These are phyloP conservation scores for Alentia gelatinosa DNA, from an alignment of 2,888 invertebrate genomes.

Conservation along the genomic window DNA sequence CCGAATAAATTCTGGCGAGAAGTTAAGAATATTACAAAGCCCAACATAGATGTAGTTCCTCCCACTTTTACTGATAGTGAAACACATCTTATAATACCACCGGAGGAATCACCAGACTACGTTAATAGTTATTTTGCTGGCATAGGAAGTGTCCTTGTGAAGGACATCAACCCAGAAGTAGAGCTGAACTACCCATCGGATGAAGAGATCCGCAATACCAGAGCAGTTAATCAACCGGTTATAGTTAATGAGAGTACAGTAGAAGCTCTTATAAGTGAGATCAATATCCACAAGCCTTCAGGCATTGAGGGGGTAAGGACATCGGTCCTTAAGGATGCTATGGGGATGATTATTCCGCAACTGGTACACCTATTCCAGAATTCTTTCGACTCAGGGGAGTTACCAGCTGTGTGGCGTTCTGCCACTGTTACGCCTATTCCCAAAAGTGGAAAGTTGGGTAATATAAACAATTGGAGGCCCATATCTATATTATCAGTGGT, in stretches of 20 bases:
- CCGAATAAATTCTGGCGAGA: too few relatives aligned
- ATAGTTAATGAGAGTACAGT: not conserved
- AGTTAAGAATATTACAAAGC: too few relatives aligned
- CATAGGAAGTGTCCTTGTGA: not conserved
- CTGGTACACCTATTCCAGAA: not conserved
- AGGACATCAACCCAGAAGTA: not conserved
- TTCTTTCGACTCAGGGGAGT: not conserved
- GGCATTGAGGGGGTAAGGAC: not conserved
- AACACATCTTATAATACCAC: not conserved
- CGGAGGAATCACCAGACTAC: not conserved
- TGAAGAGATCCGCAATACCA: not conserved
- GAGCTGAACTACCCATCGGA: not conserved
- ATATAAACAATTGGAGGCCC: not conserved
- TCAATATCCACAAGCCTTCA: not conserved
- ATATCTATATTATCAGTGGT: not conserved
- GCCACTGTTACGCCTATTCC: not conserved
- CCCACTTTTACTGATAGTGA: not conserved
- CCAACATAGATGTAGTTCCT: too few relatives aligned
- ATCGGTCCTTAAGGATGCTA: not conserved
- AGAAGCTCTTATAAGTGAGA: not conserved
- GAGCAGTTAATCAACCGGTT: not conserved
- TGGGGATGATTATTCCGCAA: not conserved
- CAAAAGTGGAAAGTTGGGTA: not conserved
- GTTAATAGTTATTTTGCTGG: not conserved
- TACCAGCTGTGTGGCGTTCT: not conserved